A percentile compares a stretch with the other conserved stretches of the same genome.
Evolutionary conservation across 2,113 vertebrate genomes (phyloP).

Genomic region (Lasiurus cinereus): DNA sequence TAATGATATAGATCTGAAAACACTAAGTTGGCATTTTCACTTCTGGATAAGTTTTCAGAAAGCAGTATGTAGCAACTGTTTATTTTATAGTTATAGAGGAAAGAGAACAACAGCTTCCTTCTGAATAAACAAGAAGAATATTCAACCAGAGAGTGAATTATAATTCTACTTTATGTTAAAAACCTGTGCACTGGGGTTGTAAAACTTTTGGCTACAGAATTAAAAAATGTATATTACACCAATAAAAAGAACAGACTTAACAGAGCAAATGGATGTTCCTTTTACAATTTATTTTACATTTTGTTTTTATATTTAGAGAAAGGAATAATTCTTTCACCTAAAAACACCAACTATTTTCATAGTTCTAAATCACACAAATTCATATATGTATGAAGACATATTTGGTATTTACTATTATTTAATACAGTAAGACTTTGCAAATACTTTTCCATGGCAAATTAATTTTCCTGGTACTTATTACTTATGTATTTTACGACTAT

Average conservation of each 20-base stretch:
- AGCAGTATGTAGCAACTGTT: background rate
- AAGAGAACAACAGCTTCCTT: constrained; percentile 9
- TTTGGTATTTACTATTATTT: background rate
- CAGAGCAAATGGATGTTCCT: background rate
- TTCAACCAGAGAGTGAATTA: background rate
- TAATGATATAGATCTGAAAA: background rate
- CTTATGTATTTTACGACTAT: background rate
- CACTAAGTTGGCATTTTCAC: constrained; percentile 28
- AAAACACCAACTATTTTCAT: constrained; percentile 19
- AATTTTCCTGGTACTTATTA: constrained; percentile 16
- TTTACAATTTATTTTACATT: background rate
- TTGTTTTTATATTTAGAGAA: constrained; percentile 35
- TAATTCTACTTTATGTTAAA: background rate
- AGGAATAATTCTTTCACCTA: constrained; percentile 18
- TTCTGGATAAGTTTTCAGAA: constrained; percentile 23
- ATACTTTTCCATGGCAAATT: background rate
- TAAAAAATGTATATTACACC: constrained; percentile 25
- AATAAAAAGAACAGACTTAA: background rate
- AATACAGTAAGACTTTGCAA: background rate
- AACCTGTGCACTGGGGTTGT: background rate
- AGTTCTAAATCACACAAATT: constrained; percentile 12
- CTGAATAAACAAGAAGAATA: constrained; percentile 20
- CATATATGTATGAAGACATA: background rate
- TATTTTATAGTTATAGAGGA: constrained; percentile 27
- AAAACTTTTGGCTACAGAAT: constrained; percentile 13